phyloP scores from a whole-genome alignment of 1,140 invertebrate genomes.

The Drosophila repletoides region DNA sequence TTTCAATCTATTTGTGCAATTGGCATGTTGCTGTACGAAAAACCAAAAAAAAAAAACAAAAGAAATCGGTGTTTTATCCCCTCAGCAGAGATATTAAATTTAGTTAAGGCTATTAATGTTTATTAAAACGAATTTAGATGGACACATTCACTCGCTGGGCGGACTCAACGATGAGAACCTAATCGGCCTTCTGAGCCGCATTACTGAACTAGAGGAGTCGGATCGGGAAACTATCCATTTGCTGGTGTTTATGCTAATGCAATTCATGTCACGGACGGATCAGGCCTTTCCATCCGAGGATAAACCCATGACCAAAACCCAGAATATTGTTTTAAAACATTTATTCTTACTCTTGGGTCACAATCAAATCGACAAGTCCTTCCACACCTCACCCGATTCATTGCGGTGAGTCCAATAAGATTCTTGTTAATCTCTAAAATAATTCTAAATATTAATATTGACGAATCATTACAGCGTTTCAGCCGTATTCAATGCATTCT shows the following conservation, averaged over 20 bases:
- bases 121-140: constrained; percentile 84
- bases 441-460: background rate
- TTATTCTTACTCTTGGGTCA: constrained; percentile 97
- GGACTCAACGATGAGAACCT: constrained; percentile 88
- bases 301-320: constrained; percentile 89
- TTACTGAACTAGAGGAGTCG: constrained; percentile 96
- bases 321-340: constrained; percentile 95
- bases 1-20: constrained; percentile 74
- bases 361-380: constrained; percentile 93
- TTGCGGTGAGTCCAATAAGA: constrained; percentile 87
- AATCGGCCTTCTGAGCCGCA: constrained; percentile 87
- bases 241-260: constrained; percentile 97
- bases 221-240: constrained; percentile 98
- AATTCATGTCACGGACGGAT: constrained; percentile 91
- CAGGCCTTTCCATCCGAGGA: constrained; percentile 93
- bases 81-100: background rate
- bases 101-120: background rate
- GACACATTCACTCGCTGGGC: constrained; percentile 89
- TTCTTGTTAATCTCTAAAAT: background rate
- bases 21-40: constrained; percentile 70
- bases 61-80: constrained; percentile 5
- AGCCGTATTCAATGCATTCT: constrained; percentile 97
- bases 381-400: constrained; percentile 94
- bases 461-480: constrained; percentile 84
- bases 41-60: constrained; percentile 25